Evolutionary conservation across 1,140 invertebrate genomes (phyloP), one percentile per base, ranked within the genome.

Genomic region (Drosophila ananassae): DNA sequence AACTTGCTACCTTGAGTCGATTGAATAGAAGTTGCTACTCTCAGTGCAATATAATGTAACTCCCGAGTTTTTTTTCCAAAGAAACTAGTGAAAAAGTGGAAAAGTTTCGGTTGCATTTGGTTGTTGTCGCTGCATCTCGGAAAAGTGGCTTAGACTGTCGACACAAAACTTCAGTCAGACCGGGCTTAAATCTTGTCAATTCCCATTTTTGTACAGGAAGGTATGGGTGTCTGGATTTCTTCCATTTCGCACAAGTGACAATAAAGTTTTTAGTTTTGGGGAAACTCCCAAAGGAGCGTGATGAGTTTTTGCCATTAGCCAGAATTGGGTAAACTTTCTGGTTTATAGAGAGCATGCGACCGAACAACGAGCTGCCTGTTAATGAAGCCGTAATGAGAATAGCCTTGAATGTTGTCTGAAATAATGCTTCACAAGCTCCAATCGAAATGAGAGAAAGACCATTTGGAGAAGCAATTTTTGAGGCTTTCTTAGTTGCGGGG

Each of bases 271-370:
- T 50, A 63, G 59, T 79, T 84, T 74, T 34, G 71, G 39, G 17
- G 17, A 17, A 17, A 17, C 53, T 41, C 69, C 24, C 53, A 51
- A 39, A 41, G 41, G 41, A 44, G 72, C 46, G 50, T 76, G 62
- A 68, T 57, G 74, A 87, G 77, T 77, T 87, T 87, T 74, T 53
- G 73, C 64, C 78, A 85, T 81, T 85, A 81, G 58, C 63, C 44
- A 50, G 64, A 81, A 74, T 63, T 52, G 34, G 52, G 39, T 37
- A 56, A 84, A 58, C 24, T 58, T 57, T 64, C 10, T 47, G 30
- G 46, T 60, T 72, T 75, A 50, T 37, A 22, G 39, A 61, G 21
- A 41, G 10, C 30, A 48, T 37, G 24, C 28, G 25, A 30, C 9
- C 50, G 8, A 63, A 12, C 37, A 46, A 32, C 32, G 63, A 37